Evolutionary conservation across 2,113 vertebrate genomes (phyloP).

Genomic region (Xerus inauris): DNA sequence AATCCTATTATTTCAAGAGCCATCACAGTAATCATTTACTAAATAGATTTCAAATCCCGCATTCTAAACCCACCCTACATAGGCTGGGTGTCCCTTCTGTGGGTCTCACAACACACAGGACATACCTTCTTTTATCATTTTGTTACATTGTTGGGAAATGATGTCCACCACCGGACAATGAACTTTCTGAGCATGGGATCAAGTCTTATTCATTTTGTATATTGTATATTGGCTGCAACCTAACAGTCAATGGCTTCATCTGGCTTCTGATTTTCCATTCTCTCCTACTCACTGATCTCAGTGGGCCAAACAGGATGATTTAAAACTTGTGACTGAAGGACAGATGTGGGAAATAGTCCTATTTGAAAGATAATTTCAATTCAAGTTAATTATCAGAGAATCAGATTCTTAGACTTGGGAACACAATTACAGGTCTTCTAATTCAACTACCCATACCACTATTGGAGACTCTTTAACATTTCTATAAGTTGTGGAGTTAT

Average conservation of each 20-base stretch:
- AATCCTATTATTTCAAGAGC: conserved; percentile 37
- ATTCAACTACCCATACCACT: neutral
- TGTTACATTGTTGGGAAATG: neutral
- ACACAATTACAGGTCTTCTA: conserved; percentile 24
- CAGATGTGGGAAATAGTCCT: neutral
- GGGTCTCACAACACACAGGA: neutral
- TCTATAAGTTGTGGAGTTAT: neutral
- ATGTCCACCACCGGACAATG: neutral
- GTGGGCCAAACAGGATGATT: conserved; percentile 3
- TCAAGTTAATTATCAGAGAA: conserved; percentile 57
- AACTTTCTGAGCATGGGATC: conserved; percentile 28
- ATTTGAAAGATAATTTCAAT: conserved; percentile 56
- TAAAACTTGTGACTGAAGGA: conserved; percentile 49
- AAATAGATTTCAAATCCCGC: neutral
- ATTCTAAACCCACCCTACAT: neutral
- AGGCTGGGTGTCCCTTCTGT: neutral
- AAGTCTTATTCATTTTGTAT: conserved; percentile 18
- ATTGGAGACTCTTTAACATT: neutral
- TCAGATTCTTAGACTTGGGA: conserved; percentile 30
- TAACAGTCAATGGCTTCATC: neutral
- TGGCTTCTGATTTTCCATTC: neutral
- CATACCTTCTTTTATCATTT: neutral
- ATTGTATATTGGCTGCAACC: conserved; percentile 28
- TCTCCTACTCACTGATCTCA: neutral
- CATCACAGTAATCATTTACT: neutral